phyloP scores from a whole-genome alignment of 2,888 invertebrate genomes.

The Dynastes grantii region DNA sequence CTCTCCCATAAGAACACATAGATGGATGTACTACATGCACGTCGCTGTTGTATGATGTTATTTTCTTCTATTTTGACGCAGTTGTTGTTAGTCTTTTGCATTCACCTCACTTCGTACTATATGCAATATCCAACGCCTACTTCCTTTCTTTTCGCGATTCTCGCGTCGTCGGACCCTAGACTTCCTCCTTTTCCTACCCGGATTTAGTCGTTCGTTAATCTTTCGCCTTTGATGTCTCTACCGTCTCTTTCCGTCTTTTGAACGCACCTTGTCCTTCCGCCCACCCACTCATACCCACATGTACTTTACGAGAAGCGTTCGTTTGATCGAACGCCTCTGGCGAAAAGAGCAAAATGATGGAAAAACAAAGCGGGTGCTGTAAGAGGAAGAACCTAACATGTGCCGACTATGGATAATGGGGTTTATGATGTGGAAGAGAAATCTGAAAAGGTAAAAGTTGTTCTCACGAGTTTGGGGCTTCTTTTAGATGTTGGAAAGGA shows the following conservation, averaged over 20 bases:
- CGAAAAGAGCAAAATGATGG: conserved; percentile 18
- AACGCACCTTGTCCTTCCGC: too few species aligned
- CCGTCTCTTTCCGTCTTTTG: conserved; percentile 12
- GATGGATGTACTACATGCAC: background rate
- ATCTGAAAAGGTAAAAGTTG: too few species aligned
- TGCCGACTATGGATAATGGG: background rate
- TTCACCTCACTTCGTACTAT: conserved; percentile 18
- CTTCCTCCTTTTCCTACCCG: conserved; percentile 41
- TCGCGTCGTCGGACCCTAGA: conserved; percentile 17
- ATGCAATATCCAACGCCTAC: conserved; percentile 22
- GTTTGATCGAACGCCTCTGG: conserved; percentile 24
- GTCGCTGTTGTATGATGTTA: background rate
- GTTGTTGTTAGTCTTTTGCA: conserved; percentile 15
- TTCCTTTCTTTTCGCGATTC: conserved; percentile 40
- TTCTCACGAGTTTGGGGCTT: too few species aligned
- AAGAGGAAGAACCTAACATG: background rate
- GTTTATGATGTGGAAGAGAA: background rate
- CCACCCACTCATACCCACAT: background rate
- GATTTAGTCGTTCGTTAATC: conserved; percentile 46
- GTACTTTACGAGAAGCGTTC: conserved; percentile 15
- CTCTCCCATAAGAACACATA: background rate
- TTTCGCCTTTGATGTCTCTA: background rate
- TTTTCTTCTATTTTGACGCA: too few species aligned
- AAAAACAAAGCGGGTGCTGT: background rate
- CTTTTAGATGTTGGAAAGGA: too few species aligned